A percentile compares a stretch with the other conserved stretches of the same genome.
These are phyloP conservation scores for Deilephila porcellus DNA, from an alignment of 2,888 invertebrate species.

Conservation along the genomic window DNA sequence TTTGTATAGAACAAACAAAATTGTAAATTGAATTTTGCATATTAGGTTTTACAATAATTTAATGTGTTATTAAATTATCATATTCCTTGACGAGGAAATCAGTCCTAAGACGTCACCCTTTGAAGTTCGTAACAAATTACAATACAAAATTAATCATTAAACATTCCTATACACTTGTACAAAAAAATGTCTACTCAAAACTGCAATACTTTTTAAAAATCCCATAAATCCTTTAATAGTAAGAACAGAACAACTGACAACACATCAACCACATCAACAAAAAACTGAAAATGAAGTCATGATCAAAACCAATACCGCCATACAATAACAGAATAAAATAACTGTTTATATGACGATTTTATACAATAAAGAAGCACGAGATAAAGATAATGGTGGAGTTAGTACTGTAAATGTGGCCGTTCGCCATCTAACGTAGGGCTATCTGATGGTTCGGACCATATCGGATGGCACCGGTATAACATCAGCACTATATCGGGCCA, in stretches of 20 bases:
- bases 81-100: no score
- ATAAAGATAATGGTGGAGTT: conserved; percentile 60
- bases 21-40: no score
- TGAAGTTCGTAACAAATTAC: no score
- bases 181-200: no score
- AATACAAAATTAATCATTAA: no score
- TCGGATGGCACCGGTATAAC: conserved; percentile 58
- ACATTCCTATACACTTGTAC: no score
- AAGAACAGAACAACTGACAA: neutral
- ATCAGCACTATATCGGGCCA: conserved; percentile 54
- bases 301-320: conserved; percentile 47
- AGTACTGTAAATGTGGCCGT: conserved; percentile 56
- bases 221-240: neutral
- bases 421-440: conserved; percentile 58
- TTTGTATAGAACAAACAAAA: no score
- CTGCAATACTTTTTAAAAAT: no score
- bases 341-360: conserved; percentile 67
- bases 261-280: neutral
- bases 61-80: no score
- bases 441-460: conserved; percentile 71
- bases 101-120: no score
- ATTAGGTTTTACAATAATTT: no score
- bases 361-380: conserved; percentile 70
- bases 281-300: conserved; percentile 43
- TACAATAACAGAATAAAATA: conserved; percentile 57